Evolutionary conservation across 2,888 invertebrate species (phyloP).

Genomic region (Prenolepis imparis): DNA sequence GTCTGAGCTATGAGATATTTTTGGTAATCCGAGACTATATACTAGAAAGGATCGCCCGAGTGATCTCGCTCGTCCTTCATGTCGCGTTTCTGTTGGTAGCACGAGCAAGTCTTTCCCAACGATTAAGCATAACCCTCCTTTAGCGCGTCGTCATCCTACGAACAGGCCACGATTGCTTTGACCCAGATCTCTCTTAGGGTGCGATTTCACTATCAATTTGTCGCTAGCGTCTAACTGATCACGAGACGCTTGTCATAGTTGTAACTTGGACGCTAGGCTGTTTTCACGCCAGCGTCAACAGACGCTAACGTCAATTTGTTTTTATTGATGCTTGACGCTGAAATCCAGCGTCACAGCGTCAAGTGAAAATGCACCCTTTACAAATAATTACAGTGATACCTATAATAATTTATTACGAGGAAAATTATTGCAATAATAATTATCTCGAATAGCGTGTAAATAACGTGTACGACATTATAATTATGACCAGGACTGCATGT

Average conservation of each 20-base stretch:
- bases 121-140: neutral
- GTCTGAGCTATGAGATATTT: conserved; percentile 77
- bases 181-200: neutral
- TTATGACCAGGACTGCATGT: neutral
- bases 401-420: neutral
- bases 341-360: too few relatives aligned
- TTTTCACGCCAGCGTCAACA: too few relatives aligned
- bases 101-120: conserved; percentile 38
- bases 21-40: conserved; percentile 79
- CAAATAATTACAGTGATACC: neutral
- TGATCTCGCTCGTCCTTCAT: conserved; percentile 46
- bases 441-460: neutral
- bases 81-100: conserved; percentile 56
- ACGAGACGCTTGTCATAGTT: too few relatives aligned
- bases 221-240: too few relatives aligned
- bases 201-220: too few relatives aligned
- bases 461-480: neutral
- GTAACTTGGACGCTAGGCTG: too few relatives aligned
- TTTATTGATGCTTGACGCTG: too few relatives aligned
- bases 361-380: too few relatives aligned
- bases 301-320: too few relatives aligned
- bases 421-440: neutral
- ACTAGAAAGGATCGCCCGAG: conserved; percentile 64
- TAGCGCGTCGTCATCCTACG: neutral
- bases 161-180: neutral